Evolutionary conservation across 2,797 vertebrate genomes (phyloP).

Genomic region (Lacerta viridis): DNA sequence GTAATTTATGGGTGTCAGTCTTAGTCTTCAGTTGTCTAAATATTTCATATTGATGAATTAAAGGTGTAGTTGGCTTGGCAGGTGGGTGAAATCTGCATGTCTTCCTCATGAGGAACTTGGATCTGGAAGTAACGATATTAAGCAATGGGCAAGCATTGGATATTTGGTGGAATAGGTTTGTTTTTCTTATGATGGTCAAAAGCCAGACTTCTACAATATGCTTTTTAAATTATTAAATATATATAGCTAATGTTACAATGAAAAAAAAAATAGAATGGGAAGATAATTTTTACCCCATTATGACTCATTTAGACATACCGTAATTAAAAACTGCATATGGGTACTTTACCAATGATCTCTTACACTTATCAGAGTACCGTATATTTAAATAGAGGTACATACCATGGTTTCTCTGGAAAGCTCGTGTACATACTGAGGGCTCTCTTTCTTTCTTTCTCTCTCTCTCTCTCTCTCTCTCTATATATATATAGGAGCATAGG

Average conservation of each 20-base stretch:
- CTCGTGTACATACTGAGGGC: background rate
- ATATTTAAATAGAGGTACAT: constrained; percentile 1
- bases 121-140: background rate
- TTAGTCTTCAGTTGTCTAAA: background rate
- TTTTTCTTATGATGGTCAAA: background rate
- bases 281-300: background rate
- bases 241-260: background rate
- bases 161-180: background rate
- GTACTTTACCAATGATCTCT: background rate
- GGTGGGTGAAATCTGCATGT: too few species aligned
- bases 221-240: constrained; percentile 8
- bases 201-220: background rate
- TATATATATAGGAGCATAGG: background rate
- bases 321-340: background rate
- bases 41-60: background rate
- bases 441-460: background rate
- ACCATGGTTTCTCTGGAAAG: background rate
- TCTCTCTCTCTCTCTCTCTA: background rate
- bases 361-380: background rate
- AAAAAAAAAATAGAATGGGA: background rate
- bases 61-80: background rate
- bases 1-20: background rate
- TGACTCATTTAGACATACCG: background rate
- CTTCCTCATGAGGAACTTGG: background rate
- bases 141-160: background rate